Conservation (phyloP, 64 coral and sea anemone species). For the Montipora cactus region DNA sequence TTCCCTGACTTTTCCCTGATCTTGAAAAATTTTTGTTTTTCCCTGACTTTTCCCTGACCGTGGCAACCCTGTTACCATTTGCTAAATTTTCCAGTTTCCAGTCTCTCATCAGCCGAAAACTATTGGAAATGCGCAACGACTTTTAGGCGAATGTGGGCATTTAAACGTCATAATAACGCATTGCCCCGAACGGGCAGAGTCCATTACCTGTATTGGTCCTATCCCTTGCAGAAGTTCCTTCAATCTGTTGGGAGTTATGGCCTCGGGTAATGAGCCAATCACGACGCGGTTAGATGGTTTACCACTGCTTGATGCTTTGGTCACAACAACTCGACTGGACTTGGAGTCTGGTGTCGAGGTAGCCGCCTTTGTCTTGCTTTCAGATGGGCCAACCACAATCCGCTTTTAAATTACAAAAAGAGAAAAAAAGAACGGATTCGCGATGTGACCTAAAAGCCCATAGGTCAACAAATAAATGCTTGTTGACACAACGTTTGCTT, state of each 20-base stretch:
- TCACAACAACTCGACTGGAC: constrained; percentile 89
- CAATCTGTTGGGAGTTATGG: constrained; percentile 87
- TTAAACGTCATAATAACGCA: too few relatives aligned
- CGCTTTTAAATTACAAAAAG: constrained; percentile 64
- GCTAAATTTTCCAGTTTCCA: too few relatives aligned
- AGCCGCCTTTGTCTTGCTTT: constrained; percentile 78
- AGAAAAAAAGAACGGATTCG: background rate
- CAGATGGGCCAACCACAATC: constrained; percentile 87
- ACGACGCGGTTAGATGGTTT: constrained; percentile 97
- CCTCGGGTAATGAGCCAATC: constrained; percentile 89
- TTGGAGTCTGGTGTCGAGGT: constrained; percentile 80
- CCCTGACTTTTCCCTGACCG: constrained; percentile 79
- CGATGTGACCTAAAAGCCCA: too few relatives aligned
- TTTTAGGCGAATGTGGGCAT: too few relatives aligned
- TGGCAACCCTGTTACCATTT: constrained; percentile 53
- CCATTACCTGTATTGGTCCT: constrained; percentile 92
- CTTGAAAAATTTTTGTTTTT: constrained; percentile 7
- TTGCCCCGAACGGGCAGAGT: too few relatives aligned
- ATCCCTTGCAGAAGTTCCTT: constrained; percentile 93
- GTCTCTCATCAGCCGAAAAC: too few relatives aligned
- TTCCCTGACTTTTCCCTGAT: too few relatives aligned
- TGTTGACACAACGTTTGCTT: too few relatives aligned
- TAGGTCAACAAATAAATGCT: too few relatives aligned
- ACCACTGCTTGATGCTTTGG: constrained; percentile 83
- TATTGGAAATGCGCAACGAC: too few relatives aligned